Percentiles rank a stretch among this genome's conserved stretches.
phyloP scores from a whole-genome alignment of 2,797 vertebrate species.

The Melanotaenia boesemani region DNA sequence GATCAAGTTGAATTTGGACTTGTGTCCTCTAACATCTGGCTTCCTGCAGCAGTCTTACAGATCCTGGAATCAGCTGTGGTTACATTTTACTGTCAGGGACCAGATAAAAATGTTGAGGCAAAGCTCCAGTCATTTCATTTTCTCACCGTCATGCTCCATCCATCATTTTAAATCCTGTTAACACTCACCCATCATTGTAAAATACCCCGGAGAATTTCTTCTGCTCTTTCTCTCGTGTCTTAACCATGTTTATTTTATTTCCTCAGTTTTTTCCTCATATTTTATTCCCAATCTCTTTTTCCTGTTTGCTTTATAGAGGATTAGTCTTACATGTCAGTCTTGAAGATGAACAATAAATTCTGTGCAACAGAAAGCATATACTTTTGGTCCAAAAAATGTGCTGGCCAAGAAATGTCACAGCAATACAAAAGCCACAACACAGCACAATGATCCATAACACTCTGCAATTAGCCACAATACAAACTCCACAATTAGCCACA shows the following conservation, averaged over 20 bases:
- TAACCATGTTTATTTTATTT: conserved; percentile 19
- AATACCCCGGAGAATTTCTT: conserved; percentile 11
- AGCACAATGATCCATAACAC: too few relatives aligned
- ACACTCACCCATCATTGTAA: conserved; percentile 35
- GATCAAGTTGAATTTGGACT: background rate
- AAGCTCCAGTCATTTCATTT: conserved; percentile 39
- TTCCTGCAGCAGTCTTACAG: conserved; percentile 17
- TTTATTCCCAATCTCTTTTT: background rate
- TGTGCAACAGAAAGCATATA: background rate
- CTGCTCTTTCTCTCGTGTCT: conserved; percentile 11
- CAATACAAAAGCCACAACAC: too few relatives aligned
- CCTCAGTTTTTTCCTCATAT: background rate
- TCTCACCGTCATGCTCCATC: conserved; percentile 38
- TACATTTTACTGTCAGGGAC: conserved; percentile 30
- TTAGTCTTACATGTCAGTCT: conserved; percentile 10
- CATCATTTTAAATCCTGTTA: conserved; percentile 43
- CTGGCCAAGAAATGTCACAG: too few relatives aligned
- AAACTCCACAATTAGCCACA: too few relatives aligned
- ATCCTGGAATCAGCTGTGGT: conserved; percentile 22
- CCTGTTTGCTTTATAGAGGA: background rate
- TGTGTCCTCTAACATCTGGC: conserved; percentile 17
- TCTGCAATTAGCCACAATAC: too few relatives aligned
- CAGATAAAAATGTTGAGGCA: conserved; percentile 17
- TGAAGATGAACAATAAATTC: background rate
- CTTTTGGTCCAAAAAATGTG: background rate